Evolutionary conservation across 2,113 vertebrate genomes (phyloP).

Genomic region (Pangasianodon gigas): DNA sequence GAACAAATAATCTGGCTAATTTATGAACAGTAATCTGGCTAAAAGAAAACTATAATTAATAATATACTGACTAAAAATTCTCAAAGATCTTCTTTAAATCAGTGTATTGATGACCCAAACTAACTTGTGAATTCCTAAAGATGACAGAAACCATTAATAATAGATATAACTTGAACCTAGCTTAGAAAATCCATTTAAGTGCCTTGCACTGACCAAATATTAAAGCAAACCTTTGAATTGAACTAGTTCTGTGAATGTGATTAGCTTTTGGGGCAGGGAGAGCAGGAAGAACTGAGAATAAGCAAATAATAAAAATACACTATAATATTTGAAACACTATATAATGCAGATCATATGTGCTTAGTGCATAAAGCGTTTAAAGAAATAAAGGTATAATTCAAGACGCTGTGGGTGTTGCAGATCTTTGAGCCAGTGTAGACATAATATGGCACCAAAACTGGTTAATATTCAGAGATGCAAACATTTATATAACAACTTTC

Average conservation of each 20-base stretch:
- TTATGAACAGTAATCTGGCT: not conserved
- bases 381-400: not conserved
- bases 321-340: not conserved
- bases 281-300: not conserved
- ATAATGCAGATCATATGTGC: not conserved
- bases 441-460: slow-evolving; percentile 63
- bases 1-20: not conserved
- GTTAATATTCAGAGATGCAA: slow-evolving; percentile 65
- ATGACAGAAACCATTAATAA: slow-evolving; percentile 54
- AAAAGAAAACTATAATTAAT: not conserved
- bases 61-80: not conserved
- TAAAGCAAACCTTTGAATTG: slow-evolving; percentile 35
- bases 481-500: slow-evolving; percentile 69
- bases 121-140: slow-evolving; percentile 38
- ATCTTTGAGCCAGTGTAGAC: slow-evolving; percentile 50
- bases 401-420: not conserved
- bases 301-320: not conserved
- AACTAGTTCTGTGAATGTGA: not conserved
- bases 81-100: not conserved
- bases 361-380: not conserved
- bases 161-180: slow-evolving; percentile 2
- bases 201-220: not conserved
- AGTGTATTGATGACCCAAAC: not conserved
- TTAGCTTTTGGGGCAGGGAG: not conserved
- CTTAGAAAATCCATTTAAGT: slow-evolving; percentile 18